These are phyloP conservation scores for Scaptomyza parva DNA, from an alignment of 2,888 invertebrate species.

Conservation along the genomic window DNA sequence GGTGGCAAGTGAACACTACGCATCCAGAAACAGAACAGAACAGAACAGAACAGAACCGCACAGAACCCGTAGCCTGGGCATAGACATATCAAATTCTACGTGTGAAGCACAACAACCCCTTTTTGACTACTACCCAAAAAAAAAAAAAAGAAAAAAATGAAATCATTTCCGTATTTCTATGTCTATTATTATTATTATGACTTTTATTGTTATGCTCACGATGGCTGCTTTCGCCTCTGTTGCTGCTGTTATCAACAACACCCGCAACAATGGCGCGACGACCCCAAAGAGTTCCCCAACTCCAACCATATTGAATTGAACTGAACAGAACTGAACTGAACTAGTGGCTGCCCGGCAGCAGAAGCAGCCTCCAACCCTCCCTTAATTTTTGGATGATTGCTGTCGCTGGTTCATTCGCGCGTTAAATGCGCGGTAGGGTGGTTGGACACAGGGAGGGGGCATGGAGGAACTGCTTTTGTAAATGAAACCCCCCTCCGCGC, in stretches of 20 bases:
- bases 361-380: constrained; percentile 40
- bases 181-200: constrained; percentile 80
- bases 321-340: constrained; percentile 1
- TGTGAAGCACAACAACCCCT: constrained; percentile 68
- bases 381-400: constrained; percentile 54
- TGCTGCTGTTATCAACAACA: constrained; percentile 56
- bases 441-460: constrained; percentile 5
- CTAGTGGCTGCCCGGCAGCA: constrained; percentile 36
- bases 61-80: constrained; percentile 15
- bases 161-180: constrained; percentile 76
- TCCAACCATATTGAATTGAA: constrained; percentile 43
- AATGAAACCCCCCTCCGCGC: constrained; percentile 34
- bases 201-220: constrained; percentile 76
- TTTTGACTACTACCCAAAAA: constrained; percentile 37
- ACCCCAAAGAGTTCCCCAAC: constrained; percentile 50
- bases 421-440: constrained; percentile 60
- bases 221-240: constrained; percentile 24
- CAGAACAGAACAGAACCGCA: too few species aligned
- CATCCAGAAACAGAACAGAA: constrained; percentile 9
- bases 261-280: constrained; percentile 49
- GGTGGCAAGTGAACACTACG: constrained; percentile 30
- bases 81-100: constrained; percentile 29
- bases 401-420: constrained; percentile 66
- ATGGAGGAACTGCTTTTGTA: constrained; percentile 41
- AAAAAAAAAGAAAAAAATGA: neutral